Conservation (phyloP, 2,797 vertebrate species). For the Characodon lateralis region DNA sequence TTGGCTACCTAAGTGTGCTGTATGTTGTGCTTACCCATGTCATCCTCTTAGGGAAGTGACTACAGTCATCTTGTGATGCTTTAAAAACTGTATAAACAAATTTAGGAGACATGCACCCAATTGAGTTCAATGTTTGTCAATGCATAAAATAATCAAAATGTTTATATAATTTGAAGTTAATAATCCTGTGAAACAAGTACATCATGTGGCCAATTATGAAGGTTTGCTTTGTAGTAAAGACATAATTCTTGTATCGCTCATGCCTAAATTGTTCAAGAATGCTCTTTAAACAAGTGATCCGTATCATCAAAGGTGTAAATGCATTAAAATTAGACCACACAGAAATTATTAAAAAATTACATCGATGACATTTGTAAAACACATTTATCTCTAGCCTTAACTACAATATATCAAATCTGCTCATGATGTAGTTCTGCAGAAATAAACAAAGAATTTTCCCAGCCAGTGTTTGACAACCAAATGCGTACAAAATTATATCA, state of each 20-base stretch:
- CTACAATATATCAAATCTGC: not conserved
- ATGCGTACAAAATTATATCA: not conserved
- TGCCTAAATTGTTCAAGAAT: slow-evolving; percentile 38
- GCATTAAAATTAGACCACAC: not conserved
- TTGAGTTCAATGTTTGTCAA: not conserved
- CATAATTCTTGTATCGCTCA: slow-evolving; percentile 16
- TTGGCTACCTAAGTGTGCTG: not conserved
- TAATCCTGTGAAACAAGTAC: slow-evolving; percentile 44
- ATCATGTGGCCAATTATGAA: slow-evolving; percentile 13
- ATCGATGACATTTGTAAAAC: not conserved
- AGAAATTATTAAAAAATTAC: too few relatives aligned
- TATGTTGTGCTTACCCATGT: not conserved
- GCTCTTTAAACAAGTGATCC: slow-evolving; percentile 44
- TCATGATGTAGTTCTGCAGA: not conserved
- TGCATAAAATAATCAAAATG: slow-evolving; percentile 5
- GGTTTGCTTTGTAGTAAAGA: slow-evolving; percentile 5
- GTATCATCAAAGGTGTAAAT: slow-evolving; percentile 14
- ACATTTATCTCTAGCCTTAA: not conserved
- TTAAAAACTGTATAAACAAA: not conserved
- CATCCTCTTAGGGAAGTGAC: not conserved
- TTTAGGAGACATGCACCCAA: not conserved
- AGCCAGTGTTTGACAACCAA: not conserved
- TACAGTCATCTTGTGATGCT: not conserved
- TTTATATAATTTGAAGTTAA: slow-evolving; percentile 36
- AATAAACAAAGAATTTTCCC: not conserved